Conservation (phyloP, 2,797 vertebrate genomes). For the Sibirionetta formosa region DNA sequence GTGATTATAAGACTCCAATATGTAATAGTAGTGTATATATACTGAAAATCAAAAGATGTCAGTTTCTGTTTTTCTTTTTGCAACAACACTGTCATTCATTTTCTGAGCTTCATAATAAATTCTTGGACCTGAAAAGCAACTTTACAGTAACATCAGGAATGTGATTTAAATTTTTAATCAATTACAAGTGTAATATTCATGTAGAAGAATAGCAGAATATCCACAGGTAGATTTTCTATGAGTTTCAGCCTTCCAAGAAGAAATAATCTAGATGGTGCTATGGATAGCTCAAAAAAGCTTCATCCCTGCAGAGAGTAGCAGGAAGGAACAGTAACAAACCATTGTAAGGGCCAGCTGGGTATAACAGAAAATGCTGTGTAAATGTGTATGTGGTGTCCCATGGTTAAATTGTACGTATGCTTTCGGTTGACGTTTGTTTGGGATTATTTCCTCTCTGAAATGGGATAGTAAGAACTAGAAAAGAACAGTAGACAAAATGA, state of each 20-base stretch:
- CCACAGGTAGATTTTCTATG: background rate
- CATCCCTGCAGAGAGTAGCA: background rate
- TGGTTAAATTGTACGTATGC: background rate
- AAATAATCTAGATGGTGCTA: background rate
- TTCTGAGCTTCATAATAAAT: background rate
- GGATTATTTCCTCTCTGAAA: background rate
- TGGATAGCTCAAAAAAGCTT: background rate
- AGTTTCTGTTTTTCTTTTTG: conserved; percentile 14
- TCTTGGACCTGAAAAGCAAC: background rate
- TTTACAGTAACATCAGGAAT: background rate
- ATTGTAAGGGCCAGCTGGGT: background rate
- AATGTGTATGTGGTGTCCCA: background rate
- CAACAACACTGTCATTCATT: background rate
- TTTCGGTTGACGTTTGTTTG: background rate
- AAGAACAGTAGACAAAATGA: background rate
- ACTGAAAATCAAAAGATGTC: background rate
- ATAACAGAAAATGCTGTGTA: background rate
- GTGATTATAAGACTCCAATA: background rate
- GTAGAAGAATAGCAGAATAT: background rate
- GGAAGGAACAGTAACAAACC: background rate
- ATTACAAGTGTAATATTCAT: background rate
- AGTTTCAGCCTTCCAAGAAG: background rate
- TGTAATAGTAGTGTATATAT: background rate
- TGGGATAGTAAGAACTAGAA: background rate
- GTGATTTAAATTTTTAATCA: conserved; percentile 5